These are phyloP conservation scores for Geotrupes spiniger DNA, from an alignment of 2,888 invertebrate species.

Conservation along the genomic window DNA sequence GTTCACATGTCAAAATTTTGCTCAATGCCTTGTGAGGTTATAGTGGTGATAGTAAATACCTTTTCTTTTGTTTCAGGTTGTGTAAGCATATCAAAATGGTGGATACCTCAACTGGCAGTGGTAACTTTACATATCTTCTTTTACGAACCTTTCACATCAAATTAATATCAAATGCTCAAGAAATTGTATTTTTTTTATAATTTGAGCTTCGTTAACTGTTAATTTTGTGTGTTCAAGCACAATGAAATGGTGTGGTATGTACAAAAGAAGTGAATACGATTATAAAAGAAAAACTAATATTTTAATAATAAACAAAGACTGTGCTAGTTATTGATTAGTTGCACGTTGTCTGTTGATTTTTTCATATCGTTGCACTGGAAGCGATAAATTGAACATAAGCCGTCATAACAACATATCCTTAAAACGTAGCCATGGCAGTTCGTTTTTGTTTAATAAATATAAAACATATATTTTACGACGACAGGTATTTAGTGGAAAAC, in stretches of 20 bases:
- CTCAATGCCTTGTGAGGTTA: no score
- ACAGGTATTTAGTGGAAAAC: constrained; percentile 21
- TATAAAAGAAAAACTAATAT: no score
- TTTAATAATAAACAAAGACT: constrained; percentile 10
- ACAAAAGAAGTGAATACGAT: constrained; percentile 1
- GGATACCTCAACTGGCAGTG: constrained; percentile 45
- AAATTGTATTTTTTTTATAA: constrained; percentile 18
- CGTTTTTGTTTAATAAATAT: constrained; percentile 23
- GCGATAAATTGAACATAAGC: constrained; percentile 25
- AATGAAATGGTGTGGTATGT: constrained; percentile 7
- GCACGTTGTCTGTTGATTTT: constrained; percentile 8
- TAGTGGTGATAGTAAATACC: no score
- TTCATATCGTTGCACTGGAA: no score
- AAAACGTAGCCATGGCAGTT: constrained; percentile 25
- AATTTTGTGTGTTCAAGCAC: not conserved
- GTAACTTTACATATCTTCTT: constrained; percentile 47
- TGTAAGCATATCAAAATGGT: constrained; percentile 46
- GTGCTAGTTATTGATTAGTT: constrained; percentile 10
- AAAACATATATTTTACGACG: constrained; percentile 26
- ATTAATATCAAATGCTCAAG: constrained; percentile 32
- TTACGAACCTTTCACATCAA: constrained; percentile 41
- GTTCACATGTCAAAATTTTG: no score
- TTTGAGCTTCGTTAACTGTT: constrained; percentile 13
- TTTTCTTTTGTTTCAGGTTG: constrained; percentile 46
- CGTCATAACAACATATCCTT: constrained; percentile 36